These are phyloP conservation scores for Drosophila sproati DNA, from an alignment of 1,140 invertebrate species.

Conservation along the genomic window DNA sequence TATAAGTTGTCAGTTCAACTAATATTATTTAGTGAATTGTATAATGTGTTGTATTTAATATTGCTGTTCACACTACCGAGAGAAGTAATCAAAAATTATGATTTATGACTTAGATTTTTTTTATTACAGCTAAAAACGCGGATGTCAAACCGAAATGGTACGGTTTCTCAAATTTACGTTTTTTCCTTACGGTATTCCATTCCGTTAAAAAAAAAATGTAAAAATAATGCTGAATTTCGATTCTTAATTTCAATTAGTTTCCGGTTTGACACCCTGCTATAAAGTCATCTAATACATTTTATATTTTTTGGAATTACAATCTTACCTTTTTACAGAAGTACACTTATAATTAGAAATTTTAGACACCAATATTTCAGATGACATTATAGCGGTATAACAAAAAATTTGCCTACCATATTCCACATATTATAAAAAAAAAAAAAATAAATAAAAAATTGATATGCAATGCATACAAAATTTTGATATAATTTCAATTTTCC, in stretches of 20 bases:
- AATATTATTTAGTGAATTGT: slow-evolving; percentile 30
- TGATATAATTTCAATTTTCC: slow-evolving; percentile 58
- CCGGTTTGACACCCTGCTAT: no score
- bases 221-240: no score
- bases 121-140: slow-evolving; percentile 9
- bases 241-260: no score
- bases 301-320: slow-evolving; percentile 16
- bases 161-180: no score
- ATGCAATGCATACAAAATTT: slow-evolving; percentile 67
- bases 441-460: slow-evolving; percentile 30
- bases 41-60: slow-evolving; percentile 27
- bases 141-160: no score
- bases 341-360: slow-evolving; percentile 1
- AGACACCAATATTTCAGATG: slow-evolving; percentile 39
- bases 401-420: neutral
- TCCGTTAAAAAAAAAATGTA: no score
- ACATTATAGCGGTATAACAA: slow-evolving; percentile 42
- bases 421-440: slow-evolving; percentile 42
- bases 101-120: neutral
- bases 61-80: slow-evolving; percentile 46
- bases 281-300: slow-evolving; percentile 24
- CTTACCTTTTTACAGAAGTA: slow-evolving; percentile 34
- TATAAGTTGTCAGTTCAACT: slow-evolving; percentile 27
- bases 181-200: no score
- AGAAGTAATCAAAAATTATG: slow-evolving; percentile 31